phyloP scores from a whole-genome alignment of 2,797 vertebrate genomes.

The Oryzias sinensis region DNA sequence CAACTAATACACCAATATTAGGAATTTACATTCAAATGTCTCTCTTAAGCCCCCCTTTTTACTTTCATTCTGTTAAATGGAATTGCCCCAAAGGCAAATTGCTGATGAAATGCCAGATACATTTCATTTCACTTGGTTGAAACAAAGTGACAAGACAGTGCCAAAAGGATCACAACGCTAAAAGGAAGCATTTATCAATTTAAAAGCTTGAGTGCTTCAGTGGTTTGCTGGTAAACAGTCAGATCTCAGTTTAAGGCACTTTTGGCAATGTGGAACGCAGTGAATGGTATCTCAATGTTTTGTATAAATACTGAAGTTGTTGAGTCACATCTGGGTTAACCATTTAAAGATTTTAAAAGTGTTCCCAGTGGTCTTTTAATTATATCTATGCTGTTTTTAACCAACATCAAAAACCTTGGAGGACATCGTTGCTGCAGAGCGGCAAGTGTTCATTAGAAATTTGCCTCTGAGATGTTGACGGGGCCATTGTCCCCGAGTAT shows the following conservation, averaged over 20 bases:
- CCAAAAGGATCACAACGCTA: slow-evolving; percentile 62
- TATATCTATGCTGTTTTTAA: too few species aligned
- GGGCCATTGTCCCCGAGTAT: too few species aligned
- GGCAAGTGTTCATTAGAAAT: too few species aligned
- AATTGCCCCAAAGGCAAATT: slow-evolving; percentile 70
- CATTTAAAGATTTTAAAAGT: too few species aligned
- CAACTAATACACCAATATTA: slow-evolving; percentile 19
- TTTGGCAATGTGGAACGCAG: neutral
- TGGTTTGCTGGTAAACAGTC: slow-evolving; percentile 56
- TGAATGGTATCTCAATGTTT: neutral
- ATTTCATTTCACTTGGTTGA: slow-evolving; percentile 77
- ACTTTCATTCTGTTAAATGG: slow-evolving; percentile 59
- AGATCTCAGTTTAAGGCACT: slow-evolving; percentile 38
- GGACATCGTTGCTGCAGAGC: too few species aligned
- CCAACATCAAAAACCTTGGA: too few species aligned
- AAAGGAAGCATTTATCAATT: slow-evolving; percentile 67
- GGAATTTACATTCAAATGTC: slow-evolving; percentile 50
- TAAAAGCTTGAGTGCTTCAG: slow-evolving; percentile 52
- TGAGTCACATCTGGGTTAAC: too few species aligned
- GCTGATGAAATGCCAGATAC: slow-evolving; percentile 74
- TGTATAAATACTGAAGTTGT: slow-evolving; percentile 17
- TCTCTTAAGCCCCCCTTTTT: slow-evolving; percentile 23
- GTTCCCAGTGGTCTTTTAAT: too few species aligned
- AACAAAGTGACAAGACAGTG: slow-evolving; percentile 68
- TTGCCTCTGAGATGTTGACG: too few species aligned